A percentile compares a stretch with the other conserved stretches of the same genome.
These are phyloP conservation scores for Lasiurus cinereus DNA, from an alignment of 2,113 vertebrate genomes.

Conservation along the genomic window DNA sequence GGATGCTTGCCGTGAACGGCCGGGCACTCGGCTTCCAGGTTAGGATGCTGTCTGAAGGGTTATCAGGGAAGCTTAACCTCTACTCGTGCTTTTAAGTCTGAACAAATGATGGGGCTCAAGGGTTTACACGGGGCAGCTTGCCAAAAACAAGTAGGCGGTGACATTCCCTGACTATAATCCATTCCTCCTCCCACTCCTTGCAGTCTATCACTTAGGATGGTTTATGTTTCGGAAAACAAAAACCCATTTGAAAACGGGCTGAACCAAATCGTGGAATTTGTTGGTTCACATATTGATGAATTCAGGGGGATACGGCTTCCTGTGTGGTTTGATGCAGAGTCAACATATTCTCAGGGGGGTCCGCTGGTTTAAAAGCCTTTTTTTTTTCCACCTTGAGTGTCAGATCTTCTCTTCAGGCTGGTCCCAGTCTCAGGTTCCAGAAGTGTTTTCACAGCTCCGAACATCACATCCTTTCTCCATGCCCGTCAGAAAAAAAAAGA, in stretches of 20 bases:
- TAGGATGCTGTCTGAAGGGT: neutral
- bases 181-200: constrained; percentile 58
- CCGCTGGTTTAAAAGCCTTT: neutral
- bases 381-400: neutral
- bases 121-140: constrained; percentile 68
- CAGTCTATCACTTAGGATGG: constrained; percentile 77
- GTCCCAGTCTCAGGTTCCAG: neutral
- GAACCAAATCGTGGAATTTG: constrained; percentile 59
- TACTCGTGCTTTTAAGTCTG: constrained; percentile 53
- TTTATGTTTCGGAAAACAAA: constrained; percentile 73
- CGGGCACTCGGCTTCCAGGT: neutral
- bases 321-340: neutral
- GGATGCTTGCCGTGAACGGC: neutral
- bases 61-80: constrained; percentile 15
- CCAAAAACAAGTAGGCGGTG: constrained; percentile 75
- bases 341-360: neutral
- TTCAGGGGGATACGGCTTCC: neutral
- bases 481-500: neutral
- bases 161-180: constrained; percentile 69
- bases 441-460: constrained; percentile 2
- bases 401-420: neutral
- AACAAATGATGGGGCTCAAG: constrained; percentile 53
- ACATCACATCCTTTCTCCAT: neutral
- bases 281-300: neutral
- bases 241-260: constrained; percentile 65